Base-by-base conservation (phyloP, 2,113 vertebrate species). In the Sylvietta virens region DNA sequence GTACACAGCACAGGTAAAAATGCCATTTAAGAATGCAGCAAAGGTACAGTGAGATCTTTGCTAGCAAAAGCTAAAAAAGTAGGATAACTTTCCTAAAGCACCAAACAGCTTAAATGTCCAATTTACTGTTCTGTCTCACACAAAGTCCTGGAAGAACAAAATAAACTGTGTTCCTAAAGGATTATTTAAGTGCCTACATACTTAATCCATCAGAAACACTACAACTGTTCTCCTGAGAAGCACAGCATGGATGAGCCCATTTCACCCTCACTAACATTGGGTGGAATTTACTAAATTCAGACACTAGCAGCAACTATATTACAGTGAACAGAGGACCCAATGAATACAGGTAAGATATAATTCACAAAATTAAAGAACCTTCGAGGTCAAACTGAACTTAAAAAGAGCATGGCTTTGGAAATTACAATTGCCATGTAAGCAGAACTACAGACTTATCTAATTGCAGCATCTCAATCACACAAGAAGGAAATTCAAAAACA, bases 311-410 rank as follows among this genome's bases (percentile, higher is more conserved):
- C 15, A 10, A 27, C 53, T 24, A 3, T 5, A 33, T 26, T 45
- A 40, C 42, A 70, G 28, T 0, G 0, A 13, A n/a, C 15, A 53
- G 18, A 26, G 26, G 72, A 66, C 15, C 3, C 0, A 1, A 92
- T 4, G 26, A 91, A 73, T 19, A 26, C 27, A 85, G 37, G n/a
- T 44, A 69, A 56, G 3, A 10, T 0, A 5, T 15, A 65, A 90
- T 20, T 50, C 51, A 84, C 30, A 53, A 48, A 86, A 95, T 26
- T 57, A 76, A 77, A 81, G 50, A 82, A 50, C 14, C 27, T 30
- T 88, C 50, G 86, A 83, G 51, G 61, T 74, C 27, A 9, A 88
- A 65, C 23, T 62, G 51, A 72, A 53, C 28, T 85, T 54, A 66
- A 2, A n/a, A 81, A 78, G 44, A 67, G 23, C 37, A 45, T 9